These are phyloP conservation scores for Aleiodes alternator DNA, from an alignment of 2,888 invertebrate species.

Conservation along the genomic window DNA sequence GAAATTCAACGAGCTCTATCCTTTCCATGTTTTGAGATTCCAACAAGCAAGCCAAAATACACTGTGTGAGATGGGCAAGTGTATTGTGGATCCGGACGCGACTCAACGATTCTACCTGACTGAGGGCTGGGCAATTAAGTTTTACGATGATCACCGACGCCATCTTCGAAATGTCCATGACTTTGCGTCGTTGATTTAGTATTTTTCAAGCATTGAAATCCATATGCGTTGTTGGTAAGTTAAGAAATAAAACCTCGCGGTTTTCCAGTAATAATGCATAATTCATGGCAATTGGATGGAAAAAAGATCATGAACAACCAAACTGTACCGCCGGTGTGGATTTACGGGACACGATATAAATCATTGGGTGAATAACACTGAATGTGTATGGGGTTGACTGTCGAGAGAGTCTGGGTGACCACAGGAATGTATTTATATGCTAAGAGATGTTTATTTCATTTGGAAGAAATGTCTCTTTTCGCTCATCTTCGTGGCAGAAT, in stretches of 20 bases:
- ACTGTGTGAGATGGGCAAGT: conserved; percentile 37
- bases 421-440: conserved; percentile 24
- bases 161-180: conserved; percentile 48
- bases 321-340: conserved; percentile 25
- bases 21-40: neutral
- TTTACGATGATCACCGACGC: conserved; percentile 61
- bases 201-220: conserved; percentile 26
- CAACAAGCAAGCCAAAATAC: neutral
- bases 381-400: conserved; percentile 16
- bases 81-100: conserved; percentile 19
- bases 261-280: conserved; percentile 27
- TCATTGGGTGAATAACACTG: conserved; percentile 37
- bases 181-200: conserved; percentile 23
- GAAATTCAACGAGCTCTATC: neutral
- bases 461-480: neutral
- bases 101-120: conserved; percentile 13
- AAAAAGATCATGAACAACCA: conserved; percentile 1
- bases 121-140: conserved; percentile 60
- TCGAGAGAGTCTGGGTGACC: conserved; percentile 20
- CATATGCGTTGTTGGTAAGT: neutral
- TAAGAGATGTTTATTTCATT: conserved; percentile 13
- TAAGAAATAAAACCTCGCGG: conserved; percentile 31
- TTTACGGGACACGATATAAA: conserved; percentile 54
- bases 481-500: neutral
- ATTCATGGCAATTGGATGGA: neutral